Conservation (phyloP, 2,113 vertebrate species). For the Beaufortia kweichowensis region DNA sequence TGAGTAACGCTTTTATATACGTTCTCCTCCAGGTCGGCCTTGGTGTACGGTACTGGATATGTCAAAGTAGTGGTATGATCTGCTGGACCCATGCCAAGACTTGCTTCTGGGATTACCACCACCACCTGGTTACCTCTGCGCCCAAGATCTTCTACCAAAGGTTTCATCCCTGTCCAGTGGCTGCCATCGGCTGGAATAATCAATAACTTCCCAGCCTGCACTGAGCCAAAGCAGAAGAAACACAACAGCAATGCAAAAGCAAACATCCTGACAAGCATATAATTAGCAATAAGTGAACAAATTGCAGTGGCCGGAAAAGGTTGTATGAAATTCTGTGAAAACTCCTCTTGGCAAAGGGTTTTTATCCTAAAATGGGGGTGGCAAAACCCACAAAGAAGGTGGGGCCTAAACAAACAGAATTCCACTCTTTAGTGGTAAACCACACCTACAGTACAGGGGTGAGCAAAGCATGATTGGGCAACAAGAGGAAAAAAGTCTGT, state of each 20-base stretch:
- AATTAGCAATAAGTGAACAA: background rate
- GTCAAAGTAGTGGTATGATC: slow-evolving; percentile 63
- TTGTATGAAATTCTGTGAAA: background rate
- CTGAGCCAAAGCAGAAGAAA: slow-evolving; percentile 36
- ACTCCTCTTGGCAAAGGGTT: background rate
- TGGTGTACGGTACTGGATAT: background rate
- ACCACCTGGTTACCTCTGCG: slow-evolving; percentile 63
- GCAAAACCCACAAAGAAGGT: background rate
- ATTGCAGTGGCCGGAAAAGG: background rate
- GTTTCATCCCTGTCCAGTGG: slow-evolving; percentile 75
- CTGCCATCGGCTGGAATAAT: too few species aligned
- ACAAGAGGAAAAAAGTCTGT: background rate
- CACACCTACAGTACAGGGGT: background rate
- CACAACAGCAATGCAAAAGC: slow-evolving; percentile 16
- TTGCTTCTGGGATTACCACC: slow-evolving; percentile 62
- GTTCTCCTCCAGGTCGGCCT: too few species aligned
- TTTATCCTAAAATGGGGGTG: background rate
- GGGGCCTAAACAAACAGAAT: background rate
- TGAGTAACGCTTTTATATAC: too few species aligned
- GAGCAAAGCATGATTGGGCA: background rate
- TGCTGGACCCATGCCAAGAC: slow-evolving; percentile 58
- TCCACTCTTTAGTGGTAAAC: background rate
- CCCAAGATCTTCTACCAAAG: slow-evolving; percentile 59
- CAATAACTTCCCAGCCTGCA: slow-evolving; percentile 65
- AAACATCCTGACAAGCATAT: background rate